Evolutionary conservation across 2,888 invertebrate genomes (phyloP), one percentile per base, ranked within the genome.

Genomic region (Calameuta pallipes): DNA sequence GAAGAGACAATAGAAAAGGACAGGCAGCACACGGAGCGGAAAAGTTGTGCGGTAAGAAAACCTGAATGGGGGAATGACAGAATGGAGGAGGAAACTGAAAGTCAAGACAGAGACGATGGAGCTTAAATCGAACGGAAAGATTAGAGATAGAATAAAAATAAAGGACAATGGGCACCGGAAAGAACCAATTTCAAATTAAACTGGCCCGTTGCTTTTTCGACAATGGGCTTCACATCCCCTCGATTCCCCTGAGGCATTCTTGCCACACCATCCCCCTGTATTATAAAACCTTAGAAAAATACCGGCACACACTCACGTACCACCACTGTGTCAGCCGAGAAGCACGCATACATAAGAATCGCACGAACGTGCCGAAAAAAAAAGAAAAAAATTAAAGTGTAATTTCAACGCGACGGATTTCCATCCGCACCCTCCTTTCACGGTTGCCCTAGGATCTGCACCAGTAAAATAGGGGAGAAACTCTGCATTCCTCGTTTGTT

Each of bases 81-180:
- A 37, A 73, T 35, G 34, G 79, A 75, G 77, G 37, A 78, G 33
- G 70, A 41, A 73, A 56, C 23, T 33, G 13, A 36, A 30, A 30
- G 68, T 71, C 34, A 30, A 23, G 69, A 31, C 36, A 36, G 69
- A 75, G 78, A 80, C 80, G 86, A 85, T 86, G 83, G 83, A 84
- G 84, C 81, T 85, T 80, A 84, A 85, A 85, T 85, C 85, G 86
- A 86, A 85, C 82, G 86, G 85, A 85, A 84, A 83, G 86, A 85
- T 86, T 86, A 86, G 83, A 85, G 85, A 84, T 83, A 84, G 81
- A 81, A 78, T 80, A 83, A 85, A 81, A 84, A 84, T 82, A 81
- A 30, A 69, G 75, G n/a, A 76, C 74, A 70, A 78, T 79, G 75
- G 75, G 75, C 69, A 79, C 77, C 78, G 78, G 80, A 81, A 82